phyloP scores from a whole-genome alignment of 2,113 vertebrate species.

The Ammodytes dubius region DNA sequence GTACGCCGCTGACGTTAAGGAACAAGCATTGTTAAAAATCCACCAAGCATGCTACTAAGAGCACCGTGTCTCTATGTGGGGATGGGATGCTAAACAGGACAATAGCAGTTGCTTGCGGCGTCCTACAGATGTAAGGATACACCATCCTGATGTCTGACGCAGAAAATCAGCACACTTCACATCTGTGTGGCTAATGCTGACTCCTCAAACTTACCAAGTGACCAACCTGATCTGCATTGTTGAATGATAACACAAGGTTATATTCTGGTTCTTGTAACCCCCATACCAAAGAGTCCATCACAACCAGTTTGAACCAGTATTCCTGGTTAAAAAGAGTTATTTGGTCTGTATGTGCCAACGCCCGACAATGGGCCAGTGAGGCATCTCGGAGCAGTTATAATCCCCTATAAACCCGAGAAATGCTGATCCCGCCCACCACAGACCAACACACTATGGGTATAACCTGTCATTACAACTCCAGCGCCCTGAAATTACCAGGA shows the following conservation, averaged over 20 bases:
- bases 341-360: constrained; percentile 75
- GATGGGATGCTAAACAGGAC: constrained; percentile 60
- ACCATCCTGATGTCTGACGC: constrained; percentile 43
- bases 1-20: constrained; percentile 65
- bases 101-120: constrained; percentile 46
- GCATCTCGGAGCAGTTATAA: constrained; percentile 71
- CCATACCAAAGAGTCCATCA: constrained; percentile 26
- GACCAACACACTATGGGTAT: constrained; percentile 74
- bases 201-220: constrained; percentile 5
- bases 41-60: constrained; percentile 63
- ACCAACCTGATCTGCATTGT: constrained; percentile 23
- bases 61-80: constrained; percentile 41
- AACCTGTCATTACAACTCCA: constrained; percentile 84
- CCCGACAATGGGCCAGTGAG: constrained; percentile 72
- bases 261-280: constrained; percentile 14
- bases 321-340: constrained; percentile 65
- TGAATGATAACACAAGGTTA: constrained; percentile 33
- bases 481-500: constrained; percentile 81
- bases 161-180: constrained; percentile 28
- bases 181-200: not conserved
- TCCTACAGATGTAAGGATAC: constrained; percentile 27
- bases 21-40: constrained; percentile 77
- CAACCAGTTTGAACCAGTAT: constrained; percentile 73
- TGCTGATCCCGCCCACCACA: constrained; percentile 82
- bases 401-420: constrained; percentile 77